A percentile compares a stretch with the other conserved stretches of the same genome.
Conservation (phyloP, 2,888 invertebrate genomes). For the Acleris literana region DNA sequence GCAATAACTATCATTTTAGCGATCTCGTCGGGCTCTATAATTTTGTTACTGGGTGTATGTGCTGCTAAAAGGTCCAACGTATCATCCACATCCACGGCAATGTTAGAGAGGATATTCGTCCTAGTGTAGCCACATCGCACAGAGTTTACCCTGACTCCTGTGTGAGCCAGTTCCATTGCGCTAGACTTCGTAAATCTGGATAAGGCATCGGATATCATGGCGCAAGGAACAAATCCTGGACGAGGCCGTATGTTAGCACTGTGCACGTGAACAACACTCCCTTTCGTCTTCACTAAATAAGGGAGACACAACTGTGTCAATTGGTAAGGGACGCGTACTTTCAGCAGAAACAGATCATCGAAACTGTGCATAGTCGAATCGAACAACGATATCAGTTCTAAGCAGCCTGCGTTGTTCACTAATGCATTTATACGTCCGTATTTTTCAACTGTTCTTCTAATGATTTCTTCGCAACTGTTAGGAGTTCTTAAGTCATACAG, state of each 20-base stretch:
- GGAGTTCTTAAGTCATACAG: constrained; percentile 21
- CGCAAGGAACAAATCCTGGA: constrained; percentile 33
- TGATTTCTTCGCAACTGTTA: constrained; percentile 29
- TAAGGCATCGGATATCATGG: constrained; percentile 29
- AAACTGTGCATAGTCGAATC: constrained; percentile 31
- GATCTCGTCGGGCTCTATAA: constrained; percentile 37
- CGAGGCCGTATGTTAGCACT: constrained; percentile 19
- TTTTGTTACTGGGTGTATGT: constrained; percentile 26
- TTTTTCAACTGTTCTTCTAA: constrained; percentile 31
- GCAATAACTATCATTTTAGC: constrained; percentile 36
- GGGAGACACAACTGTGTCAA: constrained; percentile 33
- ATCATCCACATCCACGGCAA: constrained; percentile 25
- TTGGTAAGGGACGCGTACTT: constrained; percentile 32
- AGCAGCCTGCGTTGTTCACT: constrained; percentile 35
- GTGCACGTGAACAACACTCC: constrained; percentile 36
- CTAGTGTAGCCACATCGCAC: constrained; percentile 32
- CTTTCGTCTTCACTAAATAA: constrained; percentile 37
- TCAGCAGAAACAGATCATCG: constrained; percentile 31
- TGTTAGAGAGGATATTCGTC: constrained; percentile 31
- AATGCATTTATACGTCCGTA: constrained; percentile 30
- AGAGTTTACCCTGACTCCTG: constrained; percentile 35
- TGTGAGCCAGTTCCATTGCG: constrained; percentile 32
- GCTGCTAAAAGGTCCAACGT: constrained; percentile 18
- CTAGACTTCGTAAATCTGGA: constrained; percentile 33
- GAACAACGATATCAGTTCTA: constrained; percentile 27